These are phyloP conservation scores for Podarcis lilfordi DNA, from an alignment of 2,797 vertebrate species.

Conservation along the genomic window DNA sequence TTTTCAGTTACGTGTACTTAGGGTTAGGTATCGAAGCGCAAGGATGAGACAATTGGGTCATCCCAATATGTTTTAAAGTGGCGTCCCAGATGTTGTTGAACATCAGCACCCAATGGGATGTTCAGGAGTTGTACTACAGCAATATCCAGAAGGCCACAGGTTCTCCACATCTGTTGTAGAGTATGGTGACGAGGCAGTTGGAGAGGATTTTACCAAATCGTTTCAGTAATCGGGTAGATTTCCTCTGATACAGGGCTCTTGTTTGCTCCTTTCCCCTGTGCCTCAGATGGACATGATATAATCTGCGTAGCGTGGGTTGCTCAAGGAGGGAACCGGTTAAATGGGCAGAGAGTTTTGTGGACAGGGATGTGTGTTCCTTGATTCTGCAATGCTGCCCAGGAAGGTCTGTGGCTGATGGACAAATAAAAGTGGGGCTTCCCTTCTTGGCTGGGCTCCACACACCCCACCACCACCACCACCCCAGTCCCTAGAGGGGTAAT, in stretches of 20 bases:
- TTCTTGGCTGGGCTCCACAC: neutral
- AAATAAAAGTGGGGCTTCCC: conserved; percentile 18
- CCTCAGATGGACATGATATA: neutral
- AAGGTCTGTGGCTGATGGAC: neutral
- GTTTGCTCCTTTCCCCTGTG: neutral
- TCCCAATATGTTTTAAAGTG: too few species aligned
- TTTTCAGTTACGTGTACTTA: neutral
- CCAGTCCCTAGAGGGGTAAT: conserved; percentile 53
- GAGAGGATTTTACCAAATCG: neutral
- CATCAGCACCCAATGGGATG: neutral
- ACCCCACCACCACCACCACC: conserved; percentile 2
- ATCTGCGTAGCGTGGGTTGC: neutral
- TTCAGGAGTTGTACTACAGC: neutral
- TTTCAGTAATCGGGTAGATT: neutral
- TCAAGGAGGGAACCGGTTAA: neutral
- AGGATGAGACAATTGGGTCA: too few species aligned
- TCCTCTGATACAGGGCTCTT: neutral
- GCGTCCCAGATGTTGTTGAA: too few species aligned
- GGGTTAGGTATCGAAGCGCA: neutral
- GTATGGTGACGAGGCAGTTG: neutral
- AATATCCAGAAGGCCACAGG: too few species aligned
- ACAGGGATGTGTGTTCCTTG: neutral
- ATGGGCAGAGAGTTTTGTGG: neutral
- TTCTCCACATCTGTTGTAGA: neutral
- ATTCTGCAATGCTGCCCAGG: neutral